These are phyloP conservation scores for Scaptomyza reducta DNA, from an alignment of 2,888 invertebrate species.

Conservation along the genomic window DNA sequence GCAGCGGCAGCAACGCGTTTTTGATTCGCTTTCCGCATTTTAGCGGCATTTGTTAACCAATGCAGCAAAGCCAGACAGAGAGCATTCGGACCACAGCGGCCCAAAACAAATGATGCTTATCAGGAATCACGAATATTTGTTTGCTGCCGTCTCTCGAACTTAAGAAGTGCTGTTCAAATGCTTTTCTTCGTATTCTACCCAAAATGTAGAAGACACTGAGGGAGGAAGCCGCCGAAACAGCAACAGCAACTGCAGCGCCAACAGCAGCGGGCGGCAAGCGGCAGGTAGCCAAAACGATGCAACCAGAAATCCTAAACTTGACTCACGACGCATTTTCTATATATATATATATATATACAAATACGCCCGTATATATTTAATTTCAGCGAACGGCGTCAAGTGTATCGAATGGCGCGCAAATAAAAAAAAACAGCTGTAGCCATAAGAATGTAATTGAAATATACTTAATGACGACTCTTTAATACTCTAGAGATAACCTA, in stretches of 20 bases:
- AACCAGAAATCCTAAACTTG: slow-evolving; percentile 76
- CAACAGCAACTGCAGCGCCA: slow-evolving; percentile 5
- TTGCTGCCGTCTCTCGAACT: slow-evolving; percentile 64
- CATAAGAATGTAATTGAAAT: slow-evolving; percentile 1
- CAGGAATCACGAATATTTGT: slow-evolving; percentile 84
- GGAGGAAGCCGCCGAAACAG: slow-evolving; percentile 11
- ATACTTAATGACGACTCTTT: background rate
- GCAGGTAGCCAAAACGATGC: slow-evolving; percentile 41
- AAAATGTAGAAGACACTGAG: slow-evolving; percentile 23
- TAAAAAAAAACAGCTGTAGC: slow-evolving; percentile 2
- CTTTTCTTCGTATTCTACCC: slow-evolving; percentile 49
- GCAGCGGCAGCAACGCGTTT: slow-evolving; percentile 76
- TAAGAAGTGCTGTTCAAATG: slow-evolving; percentile 79
- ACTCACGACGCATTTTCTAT: slow-evolving; percentile 80
- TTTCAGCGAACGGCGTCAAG: slow-evolving; percentile 68
- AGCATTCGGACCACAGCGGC: slow-evolving; percentile 49
- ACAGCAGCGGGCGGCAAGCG: slow-evolving; percentile 13
- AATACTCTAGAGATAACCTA: slow-evolving; percentile 17
- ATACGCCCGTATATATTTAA: slow-evolving; percentile 62
- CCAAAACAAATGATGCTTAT: slow-evolving; percentile 81
- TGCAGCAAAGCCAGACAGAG: slow-evolving; percentile 11
- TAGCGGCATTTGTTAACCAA: slow-evolving; percentile 70
- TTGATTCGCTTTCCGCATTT: slow-evolving; percentile 82
- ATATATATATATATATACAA: slow-evolving; percentile 29
- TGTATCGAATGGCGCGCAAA: slow-evolving; percentile 69